phyloP scores from a whole-genome alignment of 2,797 vertebrate genomes.

The Sphenopsis melanotis region DNA sequence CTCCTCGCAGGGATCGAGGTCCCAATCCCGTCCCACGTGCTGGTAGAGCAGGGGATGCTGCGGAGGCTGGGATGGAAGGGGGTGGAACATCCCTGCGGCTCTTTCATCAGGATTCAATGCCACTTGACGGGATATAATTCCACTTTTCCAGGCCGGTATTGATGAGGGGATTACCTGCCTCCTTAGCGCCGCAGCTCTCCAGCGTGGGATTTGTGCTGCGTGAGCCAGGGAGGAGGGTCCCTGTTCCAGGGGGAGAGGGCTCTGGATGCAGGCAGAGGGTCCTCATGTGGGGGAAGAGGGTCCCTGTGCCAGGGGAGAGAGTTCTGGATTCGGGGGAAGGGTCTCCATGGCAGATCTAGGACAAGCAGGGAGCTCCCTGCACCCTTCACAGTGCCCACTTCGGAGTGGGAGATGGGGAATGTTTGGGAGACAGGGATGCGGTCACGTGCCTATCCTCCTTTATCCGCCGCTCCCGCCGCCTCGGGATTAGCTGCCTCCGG shows the following conservation, averaged over 20 bases:
- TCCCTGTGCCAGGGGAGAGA: background rate
- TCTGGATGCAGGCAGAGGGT: background rate
- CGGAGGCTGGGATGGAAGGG: background rate
- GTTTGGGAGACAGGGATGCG: background rate
- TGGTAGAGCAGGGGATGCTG: background rate
- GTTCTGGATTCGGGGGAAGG: background rate
- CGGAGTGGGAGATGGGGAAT: background rate
- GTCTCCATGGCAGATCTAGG: background rate
- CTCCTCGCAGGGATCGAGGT: background rate
- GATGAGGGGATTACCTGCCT: conserved; percentile 25
- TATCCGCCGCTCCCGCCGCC: accelerated
- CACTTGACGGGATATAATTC: background rate
- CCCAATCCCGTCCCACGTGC: background rate
- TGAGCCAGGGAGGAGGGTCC: background rate
- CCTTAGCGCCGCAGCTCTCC: background rate
- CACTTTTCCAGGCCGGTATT: background rate
- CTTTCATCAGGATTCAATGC: background rate
- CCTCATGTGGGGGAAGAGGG: too few species aligned
- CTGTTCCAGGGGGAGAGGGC: background rate
- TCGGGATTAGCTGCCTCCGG: background rate
- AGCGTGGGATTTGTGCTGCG: background rate
- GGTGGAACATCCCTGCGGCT: background rate
- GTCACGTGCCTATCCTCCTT: background rate
- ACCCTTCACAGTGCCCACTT: background rate
- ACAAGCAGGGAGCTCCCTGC: background rate